Percentiles rank a stretch among this genome's conserved stretches.
Evolutionary conservation across 2,113 vertebrate genomes (phyloP).

Genomic region (Grammomys surdaster): DNA sequence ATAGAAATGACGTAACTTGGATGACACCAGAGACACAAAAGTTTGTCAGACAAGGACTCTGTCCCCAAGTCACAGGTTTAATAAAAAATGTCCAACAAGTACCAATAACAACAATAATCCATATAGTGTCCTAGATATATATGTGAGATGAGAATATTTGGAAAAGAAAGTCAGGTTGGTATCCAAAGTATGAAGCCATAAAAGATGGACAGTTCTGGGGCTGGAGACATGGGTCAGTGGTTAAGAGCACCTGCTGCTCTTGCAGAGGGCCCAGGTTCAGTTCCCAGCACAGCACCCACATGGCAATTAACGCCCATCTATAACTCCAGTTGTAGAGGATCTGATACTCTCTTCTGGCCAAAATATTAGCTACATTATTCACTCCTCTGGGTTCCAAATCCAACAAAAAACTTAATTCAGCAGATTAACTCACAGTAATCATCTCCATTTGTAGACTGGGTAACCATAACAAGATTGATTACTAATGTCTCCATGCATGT

Average conservation of each 20-base stretch:
- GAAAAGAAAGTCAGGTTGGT: neutral
- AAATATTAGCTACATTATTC: conserved; percentile 46
- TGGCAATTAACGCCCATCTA: neutral
- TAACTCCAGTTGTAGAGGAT: neutral
- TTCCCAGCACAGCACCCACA: neutral
- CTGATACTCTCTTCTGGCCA: neutral
- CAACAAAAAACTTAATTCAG: conserved; percentile 39
- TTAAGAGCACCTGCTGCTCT: neutral
- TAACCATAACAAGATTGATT: conserved; percentile 13
- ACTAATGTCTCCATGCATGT: neutral
- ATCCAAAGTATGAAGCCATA: neutral
- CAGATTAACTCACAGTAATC: conserved; percentile 28
- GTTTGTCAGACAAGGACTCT: neutral
- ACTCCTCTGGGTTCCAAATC: conserved; percentile 25
- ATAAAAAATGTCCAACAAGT: neutral
- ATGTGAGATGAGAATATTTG: neutral
- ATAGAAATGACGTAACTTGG: conserved; percentile 17
- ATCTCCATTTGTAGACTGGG: neutral
- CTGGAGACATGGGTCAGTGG: neutral
- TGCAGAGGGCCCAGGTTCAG: neutral
- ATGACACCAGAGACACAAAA: neutral
- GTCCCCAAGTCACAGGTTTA: neutral
- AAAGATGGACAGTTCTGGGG: neutral
- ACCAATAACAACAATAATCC: neutral
- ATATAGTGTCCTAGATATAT: neutral